Percentiles rank a stretch among this genome's conserved stretches.
Evolutionary conservation across 1,140 invertebrate species (phyloP).

Genomic region (Bombus polaris): DNA sequence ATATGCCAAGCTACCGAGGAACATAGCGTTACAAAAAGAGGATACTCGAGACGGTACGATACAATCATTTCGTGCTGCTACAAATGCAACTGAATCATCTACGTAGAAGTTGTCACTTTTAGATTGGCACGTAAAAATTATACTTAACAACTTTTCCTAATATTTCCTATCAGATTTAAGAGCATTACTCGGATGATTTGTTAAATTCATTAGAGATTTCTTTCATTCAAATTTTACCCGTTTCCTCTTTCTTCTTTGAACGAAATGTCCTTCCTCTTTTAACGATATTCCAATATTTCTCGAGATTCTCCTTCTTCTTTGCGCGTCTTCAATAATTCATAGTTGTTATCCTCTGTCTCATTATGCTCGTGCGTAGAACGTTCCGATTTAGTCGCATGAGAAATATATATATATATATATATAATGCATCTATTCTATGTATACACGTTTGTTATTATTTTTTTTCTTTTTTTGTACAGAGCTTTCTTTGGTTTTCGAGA

Average conservation of each 20-base stretch:
- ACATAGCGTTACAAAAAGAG: conserved; percentile 8
- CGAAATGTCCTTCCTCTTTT: background rate
- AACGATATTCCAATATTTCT: background rate
- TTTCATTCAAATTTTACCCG: background rate
- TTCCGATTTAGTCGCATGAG: conserved; percentile 16
- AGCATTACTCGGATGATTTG: background rate
- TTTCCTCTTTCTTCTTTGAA: background rate
- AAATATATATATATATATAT: conserved; percentile 32
- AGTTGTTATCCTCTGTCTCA: background rate
- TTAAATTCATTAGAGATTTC: background rate
- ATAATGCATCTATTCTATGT: conserved; percentile 25
- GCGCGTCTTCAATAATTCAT: background rate
- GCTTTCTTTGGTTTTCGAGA: conserved; percentile 34
- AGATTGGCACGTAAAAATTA: conserved; percentile 67
- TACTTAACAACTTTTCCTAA: background rate
- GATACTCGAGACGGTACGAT: background rate
- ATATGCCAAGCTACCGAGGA: background rate
- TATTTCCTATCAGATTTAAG: conserved; percentile 1
- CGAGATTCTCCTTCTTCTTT: background rate
- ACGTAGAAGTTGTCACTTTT: background rate
- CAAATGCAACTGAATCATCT: background rate
- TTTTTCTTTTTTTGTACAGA: conserved; percentile 42
- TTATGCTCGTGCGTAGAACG: conserved; percentile 22
- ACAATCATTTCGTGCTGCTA: background rate
- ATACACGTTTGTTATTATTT: conserved; percentile 6